phyloP scores from a whole-genome alignment of 2,888 invertebrate species.

The Barypeithes pellucidus region DNA sequence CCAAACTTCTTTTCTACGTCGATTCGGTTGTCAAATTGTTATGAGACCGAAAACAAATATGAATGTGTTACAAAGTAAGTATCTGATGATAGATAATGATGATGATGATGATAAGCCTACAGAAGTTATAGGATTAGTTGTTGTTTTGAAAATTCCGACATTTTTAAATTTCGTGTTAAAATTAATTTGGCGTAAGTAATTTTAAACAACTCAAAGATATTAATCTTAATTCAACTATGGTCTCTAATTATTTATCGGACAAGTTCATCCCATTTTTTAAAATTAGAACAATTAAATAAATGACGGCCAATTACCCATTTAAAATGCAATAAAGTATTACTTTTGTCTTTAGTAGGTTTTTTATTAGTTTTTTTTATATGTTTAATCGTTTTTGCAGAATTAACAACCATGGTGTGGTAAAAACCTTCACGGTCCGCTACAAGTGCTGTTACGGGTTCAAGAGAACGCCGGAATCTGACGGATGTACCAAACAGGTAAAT shows the following conservation, averaged over 20 bases:
- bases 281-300: constrained; percentile 5
- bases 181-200: too few relatives aligned
- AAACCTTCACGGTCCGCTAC: constrained; percentile 76
- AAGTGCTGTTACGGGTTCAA: constrained; percentile 81
- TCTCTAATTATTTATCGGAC: background rate
- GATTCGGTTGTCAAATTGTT: constrained; percentile 72
- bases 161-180: too few relatives aligned
- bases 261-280: background rate
- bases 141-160: too few relatives aligned
- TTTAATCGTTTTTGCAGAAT: constrained; percentile 67
- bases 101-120: too few relatives aligned
- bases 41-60: constrained; percentile 71
- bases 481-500: constrained; percentile 69
- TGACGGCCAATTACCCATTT: background rate
- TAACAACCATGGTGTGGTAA: constrained; percentile 75
- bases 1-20: constrained; percentile 69
- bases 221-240: background rate
- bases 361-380: background rate
- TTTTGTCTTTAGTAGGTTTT: constrained; percentile 7
- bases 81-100: background rate
- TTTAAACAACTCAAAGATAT: too few relatives aligned
- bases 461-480: constrained; percentile 65
- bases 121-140: too few relatives aligned
- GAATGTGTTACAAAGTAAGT: constrained; percentile 73
- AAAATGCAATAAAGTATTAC: constrained; percentile 5